Evolutionary conservation across 1,140 invertebrate genomes (phyloP), one percentile per base, ranked within the genome.

Genomic region (Neelides sp.): DNA sequence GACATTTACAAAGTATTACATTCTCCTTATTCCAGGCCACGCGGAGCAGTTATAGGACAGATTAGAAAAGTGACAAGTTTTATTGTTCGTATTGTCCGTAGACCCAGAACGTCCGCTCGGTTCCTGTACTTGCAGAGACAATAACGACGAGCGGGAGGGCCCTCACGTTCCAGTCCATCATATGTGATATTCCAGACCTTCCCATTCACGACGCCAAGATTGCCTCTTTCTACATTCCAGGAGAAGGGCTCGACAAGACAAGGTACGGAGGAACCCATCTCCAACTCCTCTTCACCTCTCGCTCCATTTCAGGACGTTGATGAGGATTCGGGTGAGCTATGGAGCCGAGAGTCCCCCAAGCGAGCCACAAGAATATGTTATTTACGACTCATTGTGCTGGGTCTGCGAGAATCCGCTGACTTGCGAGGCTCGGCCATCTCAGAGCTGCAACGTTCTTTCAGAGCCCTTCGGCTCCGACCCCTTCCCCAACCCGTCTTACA

Each of bases 241-340:
- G 58, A n/a, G 59, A 61, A 50, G 59, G 59, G 12, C 35, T 61
- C 4, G 59, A 61, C 15, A 61, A 61, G 34, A 61, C 59, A 17
- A 57, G 55, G 59, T 61, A 46, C 19, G 15, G n/a, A n/a, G n/a
- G n/a, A n/a, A n/a, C n/a, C n/a, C n/a, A n/a, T n/a, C n/a, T n/a
- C 19, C 7, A 23, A 40, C 17, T 40, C 37, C 19, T 19, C 10
- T 10, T 19, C 37, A 19, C 8, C 10, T 40, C 7, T 40, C 8
- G 19, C 8, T 40, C 22, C 23, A 48, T 20, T 3, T 8, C 20
- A 60, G 58, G 40, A 40, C 52, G 12, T 26, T 61, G 32, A 30
- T 55, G 28, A 20, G 55, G 43, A 27, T 61, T 23, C 36, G 52
- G 2, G 27, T 61, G 1, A 55, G 49, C 34, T 61, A 61, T 37